Percentiles rank a stretch among this genome's conserved stretches.
phyloP scores from a whole-genome alignment of 1,140 invertebrate species.

The Brachionus koreanus region DNA sequence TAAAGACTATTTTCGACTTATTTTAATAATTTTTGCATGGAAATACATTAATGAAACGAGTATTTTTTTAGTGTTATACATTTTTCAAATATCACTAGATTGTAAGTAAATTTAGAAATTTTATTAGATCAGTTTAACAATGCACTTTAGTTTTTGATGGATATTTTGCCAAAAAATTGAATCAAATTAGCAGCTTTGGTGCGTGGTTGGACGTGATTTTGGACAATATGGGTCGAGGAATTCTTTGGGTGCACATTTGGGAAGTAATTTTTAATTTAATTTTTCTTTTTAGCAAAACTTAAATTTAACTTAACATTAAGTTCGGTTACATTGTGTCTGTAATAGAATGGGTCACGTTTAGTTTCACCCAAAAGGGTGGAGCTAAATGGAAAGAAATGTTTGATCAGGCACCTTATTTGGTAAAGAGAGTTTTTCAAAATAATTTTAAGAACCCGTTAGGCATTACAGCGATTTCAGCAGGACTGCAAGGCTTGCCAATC shows the following conservation, averaged over 20 bases:
- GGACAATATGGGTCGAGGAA: constrained; percentile 28
- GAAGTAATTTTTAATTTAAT: background rate
- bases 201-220: constrained; percentile 43
- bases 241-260: constrained; percentile 1
- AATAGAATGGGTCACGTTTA: constrained; percentile 41
- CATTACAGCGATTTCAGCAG: constrained; percentile 9
- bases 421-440: constrained; percentile 12
- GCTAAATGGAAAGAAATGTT: constrained; percentile 33
- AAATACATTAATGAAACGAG: background rate
- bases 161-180: constrained; percentile 22
- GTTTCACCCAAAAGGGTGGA: constrained; percentile 4
- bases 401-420: background rate
- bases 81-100: constrained; percentile 34
- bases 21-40: constrained; percentile 31
- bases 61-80: constrained; percentile 13
- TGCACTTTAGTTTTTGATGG: constrained; percentile 38
- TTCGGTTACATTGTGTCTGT: background rate
- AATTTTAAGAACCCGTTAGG: constrained; percentile 22
- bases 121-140: background rate
- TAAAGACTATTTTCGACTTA: constrained; percentile 26
- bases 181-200: constrained; percentile 34
- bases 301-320: constrained; percentile 22
- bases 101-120: background rate
- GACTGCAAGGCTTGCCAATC: constrained; percentile 36
- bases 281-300: background rate